Base-by-base conservation (phyloP, 2,113 vertebrate species). In the Pitta sordida region DNA sequence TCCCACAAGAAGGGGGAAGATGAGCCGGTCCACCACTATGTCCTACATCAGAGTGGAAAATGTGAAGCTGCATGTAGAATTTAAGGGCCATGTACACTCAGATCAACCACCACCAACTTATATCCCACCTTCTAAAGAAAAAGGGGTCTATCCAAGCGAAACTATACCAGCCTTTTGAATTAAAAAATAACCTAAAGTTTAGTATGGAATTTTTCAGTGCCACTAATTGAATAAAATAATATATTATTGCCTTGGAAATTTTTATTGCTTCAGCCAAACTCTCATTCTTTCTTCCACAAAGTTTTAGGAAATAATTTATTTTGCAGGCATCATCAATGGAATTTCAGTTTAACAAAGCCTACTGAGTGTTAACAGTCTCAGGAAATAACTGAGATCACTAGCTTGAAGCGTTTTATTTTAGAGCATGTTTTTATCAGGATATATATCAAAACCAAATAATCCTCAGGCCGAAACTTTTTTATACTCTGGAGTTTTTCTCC, bases 401-500 rank as follows among this genome's bases (percentile, higher is more conserved):
- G 46, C 37, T 92, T 71, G 34, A 78, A 95, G 37, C 86, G 24
- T 83, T 95, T 82, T 78, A 85, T 88, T 86, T 90, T 88, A 96
- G 63, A 91, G 32, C 51, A 75, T 67, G 39, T 92, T 96, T 95
- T 96, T 85, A 80, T 88, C 68, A 60, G 71, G 53, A 67, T 83
- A 78, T 86, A 70, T 80, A 91, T 96, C 74, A 90, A 94, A 96
- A 79, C 1, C 84, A 95, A 93, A 95, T 93, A 94, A 93, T 94
- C 78, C 85, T 91, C 49, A 64, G 94, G 93, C 85, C 3, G 0
- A 90, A 86, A 91, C 41, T 73, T 88, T 82, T 86, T 88, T 88
- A 58, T 93, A 86, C 79, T 84, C 82, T 69, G 51, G 94, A 93
- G 65, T 64, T 94, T 92, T 91, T 94, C 84, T 96, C 94, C 82